A percentile compares a stretch with the other conserved stretches of the same genome.
Evolutionary conservation across 2,113 vertebrate species (phyloP).

Genomic region (Tichodroma muraria): DNA sequence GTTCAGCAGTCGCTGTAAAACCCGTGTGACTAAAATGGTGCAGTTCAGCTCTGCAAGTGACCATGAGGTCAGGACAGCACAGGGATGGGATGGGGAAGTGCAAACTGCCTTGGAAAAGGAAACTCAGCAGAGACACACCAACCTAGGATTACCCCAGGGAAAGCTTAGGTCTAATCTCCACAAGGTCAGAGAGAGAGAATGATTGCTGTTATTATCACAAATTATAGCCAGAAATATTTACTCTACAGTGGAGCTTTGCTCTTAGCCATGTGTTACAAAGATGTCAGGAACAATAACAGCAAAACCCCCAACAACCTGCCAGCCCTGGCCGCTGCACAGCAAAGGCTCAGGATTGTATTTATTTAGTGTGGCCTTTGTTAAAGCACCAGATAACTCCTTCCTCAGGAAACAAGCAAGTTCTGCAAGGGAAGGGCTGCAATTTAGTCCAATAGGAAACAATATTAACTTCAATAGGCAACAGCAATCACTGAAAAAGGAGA

Average conservation of each 20-base stretch:
- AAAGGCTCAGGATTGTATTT: not conserved
- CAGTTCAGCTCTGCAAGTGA: not conserved
- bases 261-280: not conserved
- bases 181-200: not conserved
- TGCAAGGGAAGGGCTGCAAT: not conserved
- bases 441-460: constrained; percentile 46
- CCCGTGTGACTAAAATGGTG: not conserved
- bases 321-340: not conserved
- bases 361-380: constrained; percentile 9
- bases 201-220: constrained; percentile 11
- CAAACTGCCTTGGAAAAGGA: not conserved
- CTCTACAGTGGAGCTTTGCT: not conserved
- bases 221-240: constrained; percentile 12
- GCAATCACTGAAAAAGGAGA: not conserved
- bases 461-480: constrained; percentile 15
- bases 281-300: constrained; percentile 12
- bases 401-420: constrained; percentile 38
- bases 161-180: not conserved
- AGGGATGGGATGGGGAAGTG: not conserved
- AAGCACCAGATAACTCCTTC: constrained; percentile 43
- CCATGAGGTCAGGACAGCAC: not conserved
- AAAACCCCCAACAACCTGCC: not conserved
- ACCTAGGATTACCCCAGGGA: not conserved
- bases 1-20: not conserved
- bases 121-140: not conserved